Evolutionary conservation across 1,140 invertebrate species (phyloP), one percentile per base, ranked within the genome.

Genomic region (Lordiphosa clarofinis): DNA sequence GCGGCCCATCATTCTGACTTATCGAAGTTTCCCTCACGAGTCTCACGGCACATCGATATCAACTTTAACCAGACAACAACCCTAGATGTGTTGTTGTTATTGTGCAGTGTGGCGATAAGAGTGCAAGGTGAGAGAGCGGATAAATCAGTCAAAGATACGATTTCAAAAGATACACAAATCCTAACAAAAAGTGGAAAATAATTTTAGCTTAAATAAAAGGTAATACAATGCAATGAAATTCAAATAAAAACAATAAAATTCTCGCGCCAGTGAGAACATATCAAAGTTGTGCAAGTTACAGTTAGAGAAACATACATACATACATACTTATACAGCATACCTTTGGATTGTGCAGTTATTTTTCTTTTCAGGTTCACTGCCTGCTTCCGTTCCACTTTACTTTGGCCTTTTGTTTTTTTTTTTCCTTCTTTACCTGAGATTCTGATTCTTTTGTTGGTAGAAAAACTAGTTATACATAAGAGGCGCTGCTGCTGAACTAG

Each of bases 381-480:
- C 67, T 76, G 50, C 75, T 79, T 79, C 75, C 75, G 75, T 73
- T 79, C 75, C 60, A 79, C 65, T 71, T 79, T 59, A 43, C 65
- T 67, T 21, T 33, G 65, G 47, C 56, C 56, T 81, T 81, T 79
- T 68, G 67, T 81, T 53, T 36, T 64, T 53, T 71, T 48, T 68
- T 60, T 62, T 46, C 48, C 21, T 63, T 48, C 57, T 36, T 44
- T 73, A 67, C 59, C 50, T 56, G 53, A 19, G 15, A 7, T 21
- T 38, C 40, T 21, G 24, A 28, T 28, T 28, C 24, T 28, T 28
- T 46, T 58, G 31, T 40, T 60, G 46, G 38, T 35, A 57, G 39
- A 33, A 66, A 40, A 50, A 50, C 48, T 50, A 50, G 48, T 50
- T 50, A 36, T 37, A 50, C 36, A 15, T 38, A 38, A 12, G 11